Base-by-base conservation (phyloP, 2,888 invertebrate genomes). In the Morinoia aosen region DNA sequence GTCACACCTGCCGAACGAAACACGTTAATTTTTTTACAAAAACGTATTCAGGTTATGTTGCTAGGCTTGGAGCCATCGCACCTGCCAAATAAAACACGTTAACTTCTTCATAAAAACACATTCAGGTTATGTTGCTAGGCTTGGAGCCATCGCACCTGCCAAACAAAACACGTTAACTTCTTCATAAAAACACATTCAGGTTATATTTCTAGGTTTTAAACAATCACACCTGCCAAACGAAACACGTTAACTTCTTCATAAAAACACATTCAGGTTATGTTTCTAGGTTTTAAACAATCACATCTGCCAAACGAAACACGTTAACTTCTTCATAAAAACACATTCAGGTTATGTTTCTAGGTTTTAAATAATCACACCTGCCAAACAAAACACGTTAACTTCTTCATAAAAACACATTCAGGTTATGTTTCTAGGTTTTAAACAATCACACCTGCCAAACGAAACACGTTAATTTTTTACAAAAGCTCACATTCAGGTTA, bases 81-180 rank as follows among this genome's bases (percentile, higher is more conserved):
- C 94, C 96, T 96, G 96, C 40, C 88, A 61, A 14, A 95, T 33
- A 7, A 76, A 33, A 76, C 25, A 61, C 19, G 61, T 12, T 58
- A 16, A 61, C 3, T 61, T 61, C 8, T 19, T 61, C 61, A 61
- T 10, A 16, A 61, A 61, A 8, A 93, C 12, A 39, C 40, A 48
- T 93, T 33, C 19, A 19, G 25, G 39, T 57, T 93, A 93, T 57
- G 11, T 93, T 57, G 2, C 16, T 39, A 57, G 11, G 39, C 95
- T 96, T 96, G 57, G 96, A 95, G 19, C 96, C 96, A 57, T 96
- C 96, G 88, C 96, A 96, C 94, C 96, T 96, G 96, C 40, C 88
- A 61, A 14, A 95, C 76, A 7, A 76, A 33, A 76, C 25, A 61
- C 19, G 61, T 12, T 58, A 16, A 61, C 3, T 61, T 61, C 8